phyloP scores from a whole-genome alignment of 2,113 vertebrate genomes.

The human (Homo sapiens) region DNA sequence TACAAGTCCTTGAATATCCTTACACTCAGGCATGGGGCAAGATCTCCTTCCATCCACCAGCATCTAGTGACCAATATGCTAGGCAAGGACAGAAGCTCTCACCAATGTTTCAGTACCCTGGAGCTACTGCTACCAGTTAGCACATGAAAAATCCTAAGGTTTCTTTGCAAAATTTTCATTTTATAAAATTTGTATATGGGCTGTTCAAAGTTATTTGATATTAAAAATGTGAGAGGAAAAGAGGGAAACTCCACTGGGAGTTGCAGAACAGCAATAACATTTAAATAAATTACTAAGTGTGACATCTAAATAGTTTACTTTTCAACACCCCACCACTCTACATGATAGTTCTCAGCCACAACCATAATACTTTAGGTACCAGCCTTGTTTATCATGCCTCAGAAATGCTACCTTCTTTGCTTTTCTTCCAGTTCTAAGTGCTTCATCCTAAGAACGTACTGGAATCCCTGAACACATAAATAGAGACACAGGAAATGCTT shows the following conservation, averaged over 20 bases:
- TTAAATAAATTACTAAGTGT: slow-evolving; percentile 69
- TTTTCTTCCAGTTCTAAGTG: background rate
- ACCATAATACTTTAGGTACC: background rate
- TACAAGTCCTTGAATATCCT: background rate
- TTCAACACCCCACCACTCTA: slow-evolving; percentile 30
- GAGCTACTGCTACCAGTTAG: slow-evolving; percentile 22
- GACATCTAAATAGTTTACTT: slow-evolving; percentile 67
- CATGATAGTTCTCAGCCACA: slow-evolving; percentile 46
- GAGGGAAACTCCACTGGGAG: slow-evolving; percentile 54
- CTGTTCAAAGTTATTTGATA: slow-evolving; percentile 63
- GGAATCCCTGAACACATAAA: background rate
- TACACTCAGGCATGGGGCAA: background rate
- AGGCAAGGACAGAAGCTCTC: background rate
- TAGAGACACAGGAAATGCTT: background rate
- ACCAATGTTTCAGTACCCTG: background rate
- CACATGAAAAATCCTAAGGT: slow-evolving; percentile 24
- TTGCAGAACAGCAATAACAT: slow-evolving; percentile 53
- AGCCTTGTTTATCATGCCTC: slow-evolving; percentile 20
- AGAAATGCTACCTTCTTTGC: slow-evolving; percentile 5
- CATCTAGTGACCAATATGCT: background rate
- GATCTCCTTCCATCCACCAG: background rate
- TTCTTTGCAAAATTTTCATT: slow-evolving; percentile 59
- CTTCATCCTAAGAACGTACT: slow-evolving; percentile 6
- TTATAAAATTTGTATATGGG: slow-evolving; percentile 58
- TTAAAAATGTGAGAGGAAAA: slow-evolving; percentile 64